Conservation (phyloP, 1,140 invertebrate genomes). For the Delia radicum region DNA sequence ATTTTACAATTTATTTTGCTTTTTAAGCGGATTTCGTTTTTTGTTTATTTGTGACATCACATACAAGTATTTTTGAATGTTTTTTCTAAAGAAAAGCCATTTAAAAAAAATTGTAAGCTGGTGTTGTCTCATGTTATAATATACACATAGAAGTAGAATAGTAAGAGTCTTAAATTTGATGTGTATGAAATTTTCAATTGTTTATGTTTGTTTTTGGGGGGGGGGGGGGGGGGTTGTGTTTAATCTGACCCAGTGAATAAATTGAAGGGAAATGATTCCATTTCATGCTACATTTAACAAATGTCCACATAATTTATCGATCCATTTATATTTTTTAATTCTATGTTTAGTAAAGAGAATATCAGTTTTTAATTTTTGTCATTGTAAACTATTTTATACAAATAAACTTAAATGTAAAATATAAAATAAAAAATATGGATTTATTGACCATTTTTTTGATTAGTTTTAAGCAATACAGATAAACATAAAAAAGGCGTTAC, state of each 20-base stretch:
- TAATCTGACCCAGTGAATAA: slow-evolving; percentile 38
- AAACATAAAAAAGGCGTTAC: no score
- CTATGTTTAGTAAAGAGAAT: not conserved
- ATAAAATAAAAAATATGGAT: no score
- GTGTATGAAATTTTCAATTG: no score
- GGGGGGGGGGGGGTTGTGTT: not conserved
- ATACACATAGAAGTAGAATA: no score
- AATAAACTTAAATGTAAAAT: no score
- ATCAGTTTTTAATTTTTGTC: no score
- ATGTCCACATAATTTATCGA: slow-evolving; percentile 56
- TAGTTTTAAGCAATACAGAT: no score
- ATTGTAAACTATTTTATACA: no score
- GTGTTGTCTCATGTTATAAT: not conserved
- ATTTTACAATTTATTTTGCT: slow-evolving; percentile 15
- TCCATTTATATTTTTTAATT: slow-evolving; percentile 29
- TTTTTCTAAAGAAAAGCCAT: not conserved
- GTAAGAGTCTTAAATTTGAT: no score
- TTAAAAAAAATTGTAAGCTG: not conserved
- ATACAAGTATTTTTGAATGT: no score
- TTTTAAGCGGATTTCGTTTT: not conserved
- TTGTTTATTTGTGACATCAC: no score
- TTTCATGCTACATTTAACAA: slow-evolving; percentile 56
- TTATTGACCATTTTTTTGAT: no score
- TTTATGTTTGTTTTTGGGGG: not conserved
- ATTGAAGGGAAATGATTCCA: slow-evolving; percentile 55